These are phyloP conservation scores for Mixornis gularis DNA, from an alignment of 2,113 vertebrate genomes.

Conservation along the genomic window DNA sequence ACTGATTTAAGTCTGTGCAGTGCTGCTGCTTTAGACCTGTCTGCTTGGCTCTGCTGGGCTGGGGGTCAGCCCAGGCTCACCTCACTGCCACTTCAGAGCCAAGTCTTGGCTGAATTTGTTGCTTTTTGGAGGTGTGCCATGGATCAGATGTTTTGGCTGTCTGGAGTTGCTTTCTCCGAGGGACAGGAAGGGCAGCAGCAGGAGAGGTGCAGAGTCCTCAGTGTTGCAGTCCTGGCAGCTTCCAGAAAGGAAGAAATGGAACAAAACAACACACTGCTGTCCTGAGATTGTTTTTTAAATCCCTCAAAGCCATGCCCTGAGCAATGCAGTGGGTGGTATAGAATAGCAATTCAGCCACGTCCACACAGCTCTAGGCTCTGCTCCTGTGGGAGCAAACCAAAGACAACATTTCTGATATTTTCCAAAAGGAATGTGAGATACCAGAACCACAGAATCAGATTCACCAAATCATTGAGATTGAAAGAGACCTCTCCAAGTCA, in stretches of 20 bases:
- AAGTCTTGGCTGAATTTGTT: not conserved
- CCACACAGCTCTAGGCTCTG: not conserved
- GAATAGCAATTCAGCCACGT: not conserved
- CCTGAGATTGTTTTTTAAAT: not conserved
- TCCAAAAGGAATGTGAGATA: not conserved
- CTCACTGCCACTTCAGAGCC: not conserved
- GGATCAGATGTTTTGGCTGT: not conserved
- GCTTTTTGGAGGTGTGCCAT: not conserved
- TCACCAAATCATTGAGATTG: not conserved
- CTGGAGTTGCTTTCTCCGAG: not conserved
- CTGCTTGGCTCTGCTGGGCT: not conserved
- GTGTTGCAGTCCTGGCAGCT: not conserved
- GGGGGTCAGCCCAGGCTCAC: not conserved
- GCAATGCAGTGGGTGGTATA: not conserved
- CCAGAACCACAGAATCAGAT: not conserved
- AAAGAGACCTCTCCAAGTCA: not conserved
- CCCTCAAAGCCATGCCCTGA: not conserved
- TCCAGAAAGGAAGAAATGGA: not conserved
- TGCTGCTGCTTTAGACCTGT: fast-evolving
- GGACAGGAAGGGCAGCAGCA: not conserved
- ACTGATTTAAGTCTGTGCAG: not conserved
- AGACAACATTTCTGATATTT: not conserved
- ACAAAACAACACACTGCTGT: not conserved
- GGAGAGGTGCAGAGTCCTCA: not conserved
- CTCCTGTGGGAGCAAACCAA: not conserved